Base-by-base conservation (phyloP, 2,113 vertebrate genomes). In the Halichoerus grypus region DNA sequence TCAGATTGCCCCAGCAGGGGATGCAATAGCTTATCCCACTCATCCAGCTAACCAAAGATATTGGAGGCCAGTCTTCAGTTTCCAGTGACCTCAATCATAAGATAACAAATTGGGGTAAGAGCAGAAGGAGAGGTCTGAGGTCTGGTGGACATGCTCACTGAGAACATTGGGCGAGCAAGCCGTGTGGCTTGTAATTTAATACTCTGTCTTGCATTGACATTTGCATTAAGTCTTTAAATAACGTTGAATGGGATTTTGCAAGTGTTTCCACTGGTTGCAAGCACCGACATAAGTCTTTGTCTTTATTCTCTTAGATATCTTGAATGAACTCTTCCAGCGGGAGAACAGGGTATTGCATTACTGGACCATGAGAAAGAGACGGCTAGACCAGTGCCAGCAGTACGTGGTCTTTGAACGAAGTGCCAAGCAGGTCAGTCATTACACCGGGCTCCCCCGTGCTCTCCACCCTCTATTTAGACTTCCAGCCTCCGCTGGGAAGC, bases 391-490 rank as follows among this genome's bases (percentile, higher is more conserved):
- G 92, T 99, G 99, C 98, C 99, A 99, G 84, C 99, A 99, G 97
- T 99, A 99, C 0, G 99, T 99, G 98, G 99, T 99, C 96, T 99
- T 99, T 97, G 99, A 99, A 97, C 99, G 99, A 98, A 99, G 99
- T 15, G 99, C 99, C 98, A 99, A 99, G 97, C 99, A 99, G 99
- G 99, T 99, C 93, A 98, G 99, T 39, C 7, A 0, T 3, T 0
- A 2, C 2, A 0, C 28, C 0, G 2, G 36, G 22, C n/a, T 1
- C 33, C 33, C 24, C 1, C 0, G 7, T 1, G 1, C 46, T 11
- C 26, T 13, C 46, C 22, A 2, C 19, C 24, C 28, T 1, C 0
- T 0, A 3, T 4, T 5, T 13, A 19, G 1, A 1, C 67, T 4
- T 0, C 31, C 1, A 0, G 1, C 4, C 0, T 22, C 33, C 9